Conservation (phyloP, 1,140 invertebrate genomes). For the Venturia canescens region DNA sequence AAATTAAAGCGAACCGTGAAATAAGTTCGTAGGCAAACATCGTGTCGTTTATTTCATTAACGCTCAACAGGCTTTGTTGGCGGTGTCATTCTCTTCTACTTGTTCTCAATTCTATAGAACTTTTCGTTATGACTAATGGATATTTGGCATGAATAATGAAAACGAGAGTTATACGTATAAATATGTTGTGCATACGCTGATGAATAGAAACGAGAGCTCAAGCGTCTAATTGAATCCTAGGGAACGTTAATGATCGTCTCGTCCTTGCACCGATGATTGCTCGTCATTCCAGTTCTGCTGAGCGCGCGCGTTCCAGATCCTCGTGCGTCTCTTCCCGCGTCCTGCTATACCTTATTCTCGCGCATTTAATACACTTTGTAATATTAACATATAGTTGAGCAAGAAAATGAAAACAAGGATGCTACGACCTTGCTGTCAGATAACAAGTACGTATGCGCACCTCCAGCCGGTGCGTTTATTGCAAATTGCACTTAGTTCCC, state of each 20-base stretch:
- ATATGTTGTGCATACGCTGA: slow-evolving; percentile 1
- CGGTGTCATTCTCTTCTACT: neutral
- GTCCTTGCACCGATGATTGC: slow-evolving; percentile 65
- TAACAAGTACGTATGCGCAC: neutral
- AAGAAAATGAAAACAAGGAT: slow-evolving; percentile 72
- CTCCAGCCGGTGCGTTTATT: neutral
- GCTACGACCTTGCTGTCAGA: slow-evolving; percentile 62
- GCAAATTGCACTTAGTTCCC: neutral
- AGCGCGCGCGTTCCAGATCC: slow-evolving; percentile 53
- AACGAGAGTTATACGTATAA: neutral
- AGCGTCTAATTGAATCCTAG: slow-evolving; percentile 57
- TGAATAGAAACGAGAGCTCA: slow-evolving; percentile 39
- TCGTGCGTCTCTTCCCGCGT: slow-evolving; percentile 31
- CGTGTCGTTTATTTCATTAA: slow-evolving; percentile 13
- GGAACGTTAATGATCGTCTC: slow-evolving; percentile 65
- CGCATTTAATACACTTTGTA: neutral
- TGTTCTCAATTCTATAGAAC: slow-evolving; percentile 1
- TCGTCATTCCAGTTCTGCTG: slow-evolving; percentile 15
- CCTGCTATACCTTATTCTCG: slow-evolving; percentile 56
- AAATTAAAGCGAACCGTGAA: slow-evolving; percentile 30
- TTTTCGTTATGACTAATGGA: neutral
- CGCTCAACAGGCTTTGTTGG: neutral
- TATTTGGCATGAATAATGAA: neutral
- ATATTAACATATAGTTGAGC: slow-evolving; percentile 48
- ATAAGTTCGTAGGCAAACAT: slow-evolving; percentile 30